Evolutionary conservation across 2,888 invertebrate genomes (phyloP).

Genomic region (Pandemis corylana): DNA sequence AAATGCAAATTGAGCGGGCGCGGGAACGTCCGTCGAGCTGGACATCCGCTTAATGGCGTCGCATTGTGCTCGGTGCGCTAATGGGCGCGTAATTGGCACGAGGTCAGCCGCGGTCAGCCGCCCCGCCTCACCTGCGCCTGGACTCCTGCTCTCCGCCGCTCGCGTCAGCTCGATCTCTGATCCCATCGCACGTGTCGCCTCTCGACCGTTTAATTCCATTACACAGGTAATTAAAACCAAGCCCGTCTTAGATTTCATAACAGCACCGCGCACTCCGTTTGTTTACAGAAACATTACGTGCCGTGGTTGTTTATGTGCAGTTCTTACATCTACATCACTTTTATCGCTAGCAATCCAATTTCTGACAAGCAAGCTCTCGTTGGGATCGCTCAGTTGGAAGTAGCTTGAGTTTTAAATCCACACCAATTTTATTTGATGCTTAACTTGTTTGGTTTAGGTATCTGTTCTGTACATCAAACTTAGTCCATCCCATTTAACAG

Average conservation of each 20-base stretch:
- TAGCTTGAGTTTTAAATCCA: conserved; percentile 8
- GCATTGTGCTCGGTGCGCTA: conserved; percentile 76
- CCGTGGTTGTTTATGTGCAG: conserved; percentile 16
- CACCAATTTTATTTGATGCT: conserved; percentile 4
- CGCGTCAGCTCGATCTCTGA: conserved; percentile 46
- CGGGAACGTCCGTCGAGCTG: conserved; percentile 63
- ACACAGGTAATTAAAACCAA: conserved; percentile 64
- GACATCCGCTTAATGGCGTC: conserved; percentile 76
- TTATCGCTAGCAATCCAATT: conserved; percentile 31
- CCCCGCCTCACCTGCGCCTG: conserved; percentile 57
- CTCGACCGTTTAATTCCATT: conserved; percentile 64
- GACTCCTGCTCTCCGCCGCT: conserved; percentile 49
- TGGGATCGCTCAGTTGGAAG: conserved; percentile 17
- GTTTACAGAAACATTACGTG: conserved; percentile 29
- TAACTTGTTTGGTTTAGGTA: background rate
- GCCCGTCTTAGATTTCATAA: conserved; percentile 59
- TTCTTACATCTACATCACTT: conserved; percentile 9
- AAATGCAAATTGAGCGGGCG: conserved; percentile 78
- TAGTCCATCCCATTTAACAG: background rate
- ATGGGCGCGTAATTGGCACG: conserved; percentile 79
- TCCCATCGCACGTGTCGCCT: conserved; percentile 49
- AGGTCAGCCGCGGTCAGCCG: conserved; percentile 64
- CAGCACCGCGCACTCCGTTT: conserved; percentile 37
- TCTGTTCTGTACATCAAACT: conserved; percentile 3
- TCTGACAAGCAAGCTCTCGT: conserved; percentile 17